These are phyloP conservation scores for Botrylloides violaceus DNA, from an alignment of 23 tunicate genomes.

Conservation along the genomic window DNA sequence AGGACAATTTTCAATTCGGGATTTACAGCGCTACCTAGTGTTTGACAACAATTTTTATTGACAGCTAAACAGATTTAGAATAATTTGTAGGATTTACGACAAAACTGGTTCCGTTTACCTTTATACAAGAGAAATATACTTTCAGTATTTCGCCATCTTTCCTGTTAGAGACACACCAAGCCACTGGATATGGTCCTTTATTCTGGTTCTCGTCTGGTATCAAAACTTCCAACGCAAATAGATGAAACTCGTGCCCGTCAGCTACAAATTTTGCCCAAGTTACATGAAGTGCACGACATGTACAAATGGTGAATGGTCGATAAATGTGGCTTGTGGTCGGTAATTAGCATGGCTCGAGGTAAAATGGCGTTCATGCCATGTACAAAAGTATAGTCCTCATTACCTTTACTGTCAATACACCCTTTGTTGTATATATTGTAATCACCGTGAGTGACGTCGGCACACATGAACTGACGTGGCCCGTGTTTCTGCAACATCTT, in stretches of 20 bases:
- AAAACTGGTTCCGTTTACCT: slow-evolving; percentile 19
- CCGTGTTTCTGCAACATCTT: slow-evolving; percentile 69
- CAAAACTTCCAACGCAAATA: slow-evolving; percentile 48
- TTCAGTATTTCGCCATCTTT: slow-evolving; percentile 50
- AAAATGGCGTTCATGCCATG: no score
- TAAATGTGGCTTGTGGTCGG: no score
- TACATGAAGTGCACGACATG: no score
- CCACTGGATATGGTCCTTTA: slow-evolving; percentile 69
- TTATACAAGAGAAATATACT: slow-evolving; percentile 41
- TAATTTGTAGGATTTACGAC: no score
- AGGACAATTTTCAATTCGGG: no score
- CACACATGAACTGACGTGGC: slow-evolving; percentile 67
- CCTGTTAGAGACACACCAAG: slow-evolving; percentile 91
- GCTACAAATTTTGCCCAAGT: no score
- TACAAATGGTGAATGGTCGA: no score
- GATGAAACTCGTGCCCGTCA: slow-evolving; percentile 45
- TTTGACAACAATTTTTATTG: no score
- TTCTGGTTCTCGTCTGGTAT: slow-evolving; percentile 23
- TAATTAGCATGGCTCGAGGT: no score
- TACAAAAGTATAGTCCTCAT: no score
- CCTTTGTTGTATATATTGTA: background rate
- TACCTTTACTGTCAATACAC: background rate
- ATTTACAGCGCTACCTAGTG: no score
- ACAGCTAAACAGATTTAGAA: no score
- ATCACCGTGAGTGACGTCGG: slow-evolving; percentile 65